These are phyloP conservation scores for Leptinotarsa undecemlineata DNA, from an alignment of 1,140 invertebrate genomes.

Conservation along the genomic window DNA sequence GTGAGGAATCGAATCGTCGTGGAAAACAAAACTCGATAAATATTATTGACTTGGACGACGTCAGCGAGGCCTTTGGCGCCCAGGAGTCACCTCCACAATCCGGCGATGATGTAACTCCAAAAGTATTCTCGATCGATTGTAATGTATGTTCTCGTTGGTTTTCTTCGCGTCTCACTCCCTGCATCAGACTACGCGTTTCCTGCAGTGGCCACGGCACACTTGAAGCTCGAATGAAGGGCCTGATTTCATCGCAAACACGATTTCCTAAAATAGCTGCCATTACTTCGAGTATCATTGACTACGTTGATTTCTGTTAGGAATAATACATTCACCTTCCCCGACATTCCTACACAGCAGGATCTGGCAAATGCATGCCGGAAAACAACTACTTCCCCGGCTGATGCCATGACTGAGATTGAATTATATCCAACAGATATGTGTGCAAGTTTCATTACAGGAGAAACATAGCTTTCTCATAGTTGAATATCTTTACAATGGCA, in stretches of 20 bases:
- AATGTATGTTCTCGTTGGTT: constrained; percentile 3
- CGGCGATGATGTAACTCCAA: constrained; percentile 16
- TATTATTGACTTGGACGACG: not conserved
- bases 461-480: too few species aligned
- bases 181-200: not conserved
- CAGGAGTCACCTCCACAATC: constrained; percentile 9
- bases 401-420: too few species aligned
- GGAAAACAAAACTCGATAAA: not conserved
- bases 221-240: not conserved
- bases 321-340: not conserved
- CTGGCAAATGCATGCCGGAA: too few species aligned
- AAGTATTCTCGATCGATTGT: constrained; percentile 17
- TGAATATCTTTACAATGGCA: too few species aligned
- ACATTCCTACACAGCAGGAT: too few species aligned
- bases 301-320: not conserved
- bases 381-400: too few species aligned
- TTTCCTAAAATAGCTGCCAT: not conserved
- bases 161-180: not conserved
- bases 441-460: too few species aligned
- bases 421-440: too few species aligned
- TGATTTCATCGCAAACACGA: too few species aligned
- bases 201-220: not conserved
- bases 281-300: not conserved
- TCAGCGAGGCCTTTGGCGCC: constrained; percentile 1
- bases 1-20: not conserved